These are phyloP conservation scores for Centruroides vittatus DNA, from an alignment of 1,140 invertebrate genomes.

Conservation along the genomic window DNA sequence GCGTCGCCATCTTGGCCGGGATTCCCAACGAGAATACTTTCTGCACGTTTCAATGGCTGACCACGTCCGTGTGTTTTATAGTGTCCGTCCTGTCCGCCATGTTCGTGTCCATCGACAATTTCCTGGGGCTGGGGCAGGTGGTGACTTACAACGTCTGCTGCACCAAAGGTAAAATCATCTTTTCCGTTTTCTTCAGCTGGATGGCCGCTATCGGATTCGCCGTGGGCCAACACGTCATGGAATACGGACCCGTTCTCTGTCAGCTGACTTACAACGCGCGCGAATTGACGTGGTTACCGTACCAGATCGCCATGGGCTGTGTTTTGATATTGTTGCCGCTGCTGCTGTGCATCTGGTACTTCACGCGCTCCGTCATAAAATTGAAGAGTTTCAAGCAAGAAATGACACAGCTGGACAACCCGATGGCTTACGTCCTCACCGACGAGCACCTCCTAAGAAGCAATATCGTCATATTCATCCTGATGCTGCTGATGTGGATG, in stretches of 20 bases:
- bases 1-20: constrained; percentile 44
- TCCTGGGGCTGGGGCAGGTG: constrained; percentile 8
- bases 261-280: background rate
- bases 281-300: constrained; percentile 14
- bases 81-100: constrained; percentile 47
- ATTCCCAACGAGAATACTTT: constrained; percentile 40
- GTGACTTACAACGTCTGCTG: constrained; percentile 17
- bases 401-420: constrained; percentile 5
- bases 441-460: constrained; percentile 44
- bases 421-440: constrained; percentile 18
- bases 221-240: constrained; percentile 34
- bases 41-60: constrained; percentile 49
- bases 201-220: constrained; percentile 36
- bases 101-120: constrained; percentile 42
- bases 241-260: constrained; percentile 26
- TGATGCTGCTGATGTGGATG: constrained; percentile 50
- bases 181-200: constrained; percentile 39
- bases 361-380: constrained; percentile 45
- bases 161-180: constrained; percentile 14
- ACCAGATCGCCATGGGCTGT: constrained; percentile 6
- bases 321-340: constrained; percentile 24
- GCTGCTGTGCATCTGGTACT: constrained; percentile 25
- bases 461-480: constrained; percentile 47
- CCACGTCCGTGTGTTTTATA: constrained; percentile 47
- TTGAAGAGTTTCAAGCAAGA: constrained; percentile 23